phyloP scores from a whole-genome alignment of 2,888 invertebrate genomes.

The Oscheius myriophilus region DNA sequence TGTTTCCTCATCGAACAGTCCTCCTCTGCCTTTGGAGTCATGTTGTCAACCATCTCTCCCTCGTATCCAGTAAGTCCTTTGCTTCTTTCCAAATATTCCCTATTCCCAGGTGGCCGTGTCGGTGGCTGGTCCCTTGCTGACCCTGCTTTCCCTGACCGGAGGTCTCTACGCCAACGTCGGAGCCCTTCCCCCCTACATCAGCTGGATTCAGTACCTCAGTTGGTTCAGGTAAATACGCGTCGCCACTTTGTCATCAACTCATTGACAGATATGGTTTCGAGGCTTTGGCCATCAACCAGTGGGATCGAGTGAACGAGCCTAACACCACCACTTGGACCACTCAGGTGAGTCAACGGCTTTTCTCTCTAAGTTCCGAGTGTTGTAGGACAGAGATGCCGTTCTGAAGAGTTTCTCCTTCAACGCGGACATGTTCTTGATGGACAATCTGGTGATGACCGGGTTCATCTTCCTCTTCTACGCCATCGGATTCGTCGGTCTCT shows the following conservation, averaged over 20 bases:
- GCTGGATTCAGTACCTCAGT: slow-evolving; percentile 64
- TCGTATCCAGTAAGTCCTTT: slow-evolving; percentile 51
- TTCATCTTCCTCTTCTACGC: slow-evolving; percentile 62
- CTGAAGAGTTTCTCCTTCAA: slow-evolving; percentile 55
- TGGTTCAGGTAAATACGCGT: slow-evolving; percentile 59
- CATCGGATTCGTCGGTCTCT: slow-evolving; percentile 63
- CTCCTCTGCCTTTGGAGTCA: slow-evolving; percentile 62
- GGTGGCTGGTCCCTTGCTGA: slow-evolving; percentile 67
- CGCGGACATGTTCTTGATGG: slow-evolving; percentile 54
- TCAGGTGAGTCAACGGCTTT: slow-evolving; percentile 1
- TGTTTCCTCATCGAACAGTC: slow-evolving; percentile 59
- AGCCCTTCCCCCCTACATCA: slow-evolving; percentile 64
- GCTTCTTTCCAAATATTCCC: background rate
- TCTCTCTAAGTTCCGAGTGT: background rate
- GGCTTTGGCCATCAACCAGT: slow-evolving; percentile 73
- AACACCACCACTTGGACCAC: slow-evolving; percentile 37
- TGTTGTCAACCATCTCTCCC: slow-evolving; percentile 64
- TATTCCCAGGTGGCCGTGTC: slow-evolving; percentile 43
- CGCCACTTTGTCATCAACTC: background rate
- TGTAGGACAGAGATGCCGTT: slow-evolving; percentile 41
- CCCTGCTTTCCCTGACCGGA: slow-evolving; percentile 67
- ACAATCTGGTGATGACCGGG: slow-evolving; percentile 56
- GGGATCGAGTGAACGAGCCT: slow-evolving; percentile 55
- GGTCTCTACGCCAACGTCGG: slow-evolving; percentile 70
- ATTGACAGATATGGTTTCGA: slow-evolving; percentile 62